Percentiles rank a stretch among this genome's conserved stretches.
phyloP scores from a whole-genome alignment of 2,113 vertebrate genomes.

The Sinocyclocheilus grahami region DNA sequence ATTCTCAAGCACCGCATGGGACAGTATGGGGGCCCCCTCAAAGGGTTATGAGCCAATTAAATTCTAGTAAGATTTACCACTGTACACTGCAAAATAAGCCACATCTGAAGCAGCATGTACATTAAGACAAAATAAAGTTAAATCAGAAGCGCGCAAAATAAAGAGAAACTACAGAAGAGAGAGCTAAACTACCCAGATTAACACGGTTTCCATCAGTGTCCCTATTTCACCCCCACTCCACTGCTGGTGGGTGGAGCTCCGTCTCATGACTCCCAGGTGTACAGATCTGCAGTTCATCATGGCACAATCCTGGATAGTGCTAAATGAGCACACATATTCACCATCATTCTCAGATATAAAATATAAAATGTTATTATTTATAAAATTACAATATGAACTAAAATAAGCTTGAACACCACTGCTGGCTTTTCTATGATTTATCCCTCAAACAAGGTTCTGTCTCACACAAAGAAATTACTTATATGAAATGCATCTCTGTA shows the following conservation, averaged over 20 bases:
- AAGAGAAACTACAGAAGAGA: neutral
- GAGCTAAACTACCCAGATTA: neutral
- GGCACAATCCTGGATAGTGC: neutral
- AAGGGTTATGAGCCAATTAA: neutral
- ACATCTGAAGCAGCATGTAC: neutral
- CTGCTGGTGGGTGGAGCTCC: neutral
- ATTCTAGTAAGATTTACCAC: neutral
- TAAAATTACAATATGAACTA: neutral
- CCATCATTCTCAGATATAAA: neutral
- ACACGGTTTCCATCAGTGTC: neutral
- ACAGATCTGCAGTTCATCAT: neutral
- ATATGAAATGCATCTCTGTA: constrained; percentile 42
- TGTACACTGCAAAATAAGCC: neutral
- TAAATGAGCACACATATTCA: neutral
- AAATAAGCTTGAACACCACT: neutral
- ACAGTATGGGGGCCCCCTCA: neutral
- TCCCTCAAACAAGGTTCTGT: neutral
- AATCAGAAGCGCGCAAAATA: neutral
- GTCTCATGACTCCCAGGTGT: neutral
- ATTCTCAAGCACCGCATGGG: neutral
- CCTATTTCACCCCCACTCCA: neutral
- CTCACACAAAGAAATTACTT: constrained; percentile 19
- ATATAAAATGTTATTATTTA: neutral
- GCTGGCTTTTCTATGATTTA: constrained; percentile 7
- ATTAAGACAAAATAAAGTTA: neutral